Conservation (phyloP, 2,113 vertebrate species). For the Equus quagga region DNA sequence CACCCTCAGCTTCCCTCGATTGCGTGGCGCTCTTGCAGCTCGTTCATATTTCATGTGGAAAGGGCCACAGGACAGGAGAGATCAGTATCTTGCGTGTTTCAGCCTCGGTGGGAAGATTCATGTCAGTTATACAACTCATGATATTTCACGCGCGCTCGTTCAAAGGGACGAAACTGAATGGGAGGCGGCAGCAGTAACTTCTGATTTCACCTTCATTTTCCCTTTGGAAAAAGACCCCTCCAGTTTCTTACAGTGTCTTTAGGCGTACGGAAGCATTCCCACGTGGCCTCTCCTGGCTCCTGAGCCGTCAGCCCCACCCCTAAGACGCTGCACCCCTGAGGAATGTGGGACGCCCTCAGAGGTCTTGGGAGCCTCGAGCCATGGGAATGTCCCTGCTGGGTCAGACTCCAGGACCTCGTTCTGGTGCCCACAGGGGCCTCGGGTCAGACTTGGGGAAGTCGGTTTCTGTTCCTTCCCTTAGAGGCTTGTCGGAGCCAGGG, state of each 20-base stretch:
- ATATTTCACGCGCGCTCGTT: conserved; percentile 73
- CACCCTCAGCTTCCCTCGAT: conserved; percentile 73
- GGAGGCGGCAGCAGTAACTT: not conserved
- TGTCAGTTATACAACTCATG: conserved; percentile 78
- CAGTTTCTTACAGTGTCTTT: not conserved
- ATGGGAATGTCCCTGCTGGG: not conserved
- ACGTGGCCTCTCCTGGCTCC: not conserved
- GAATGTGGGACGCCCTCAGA: fast-evolving
- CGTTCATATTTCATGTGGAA: conserved; percentile 80
- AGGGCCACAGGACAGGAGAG: conserved; percentile 78
- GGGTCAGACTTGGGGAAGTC: not conserved
- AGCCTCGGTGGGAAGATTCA: conserved; percentile 78
- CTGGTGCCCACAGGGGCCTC: not conserved
- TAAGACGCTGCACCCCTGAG: fast-evolving
- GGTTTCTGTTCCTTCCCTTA: not conserved
- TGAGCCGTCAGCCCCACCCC: not conserved
- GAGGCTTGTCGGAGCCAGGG: not conserved
- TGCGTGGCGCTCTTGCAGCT: conserved; percentile 73
- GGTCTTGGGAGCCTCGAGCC: not conserved
- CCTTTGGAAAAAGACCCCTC: not conserved
- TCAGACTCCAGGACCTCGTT: not conserved
- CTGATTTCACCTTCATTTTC: not conserved
- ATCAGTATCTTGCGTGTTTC: conserved; percentile 78
- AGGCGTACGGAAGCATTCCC: not conserved
- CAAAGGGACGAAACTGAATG: not conserved